Base-by-base conservation (phyloP, 1,140 invertebrate species). In the Homalodisca vitripennis region DNA sequence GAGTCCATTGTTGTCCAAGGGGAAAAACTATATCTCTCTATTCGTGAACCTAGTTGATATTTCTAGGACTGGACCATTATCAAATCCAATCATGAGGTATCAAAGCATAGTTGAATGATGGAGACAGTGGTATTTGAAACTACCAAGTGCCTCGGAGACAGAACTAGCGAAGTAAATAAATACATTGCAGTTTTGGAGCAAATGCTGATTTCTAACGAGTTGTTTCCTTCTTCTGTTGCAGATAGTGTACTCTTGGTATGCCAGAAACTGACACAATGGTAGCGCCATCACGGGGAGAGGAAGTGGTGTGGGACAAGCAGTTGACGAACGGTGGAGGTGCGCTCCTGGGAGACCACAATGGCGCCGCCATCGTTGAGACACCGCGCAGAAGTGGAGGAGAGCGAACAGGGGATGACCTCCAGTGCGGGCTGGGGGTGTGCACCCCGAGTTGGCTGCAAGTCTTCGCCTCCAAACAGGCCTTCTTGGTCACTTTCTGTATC, bases 381-480 rank as follows among this genome's bases (percentile, higher is more conserved):
- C 46, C 13, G 1, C 22, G 1, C 14, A 51, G 51, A 27, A 22
- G 20, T 51, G 29, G 2, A 22, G 12, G 27, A 64, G 68, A 13
- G 66, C 68, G 31, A 66, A 41, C 67, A 29, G 68, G 67, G 1
- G 74, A 81, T 46, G 82, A 82, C 26, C 81, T 84, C 2, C 80
- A 80, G 57, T 93, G 90, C 72, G 91, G 91, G 1, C 80, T 92
- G 69, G 90, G 90, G 2, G 83, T 83, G 2, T 90, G 84, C 70
- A 82, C 84, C 34, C 90, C 91, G 0, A 78, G 80, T 0, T 93
- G 90, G 88, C 75, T 91, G 27, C 87, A 92, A 68, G 82, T 82
- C 13, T 91, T 94, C 74, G 91, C 93, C 27, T 93, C 92, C n/a
- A 95, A 94, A 73, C 89, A 95, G 75, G 86, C 91, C 26, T 97